Evolutionary conservation across 2,888 invertebrate species (phyloP).

Genomic region (Limnephilus rhombicus): DNA sequence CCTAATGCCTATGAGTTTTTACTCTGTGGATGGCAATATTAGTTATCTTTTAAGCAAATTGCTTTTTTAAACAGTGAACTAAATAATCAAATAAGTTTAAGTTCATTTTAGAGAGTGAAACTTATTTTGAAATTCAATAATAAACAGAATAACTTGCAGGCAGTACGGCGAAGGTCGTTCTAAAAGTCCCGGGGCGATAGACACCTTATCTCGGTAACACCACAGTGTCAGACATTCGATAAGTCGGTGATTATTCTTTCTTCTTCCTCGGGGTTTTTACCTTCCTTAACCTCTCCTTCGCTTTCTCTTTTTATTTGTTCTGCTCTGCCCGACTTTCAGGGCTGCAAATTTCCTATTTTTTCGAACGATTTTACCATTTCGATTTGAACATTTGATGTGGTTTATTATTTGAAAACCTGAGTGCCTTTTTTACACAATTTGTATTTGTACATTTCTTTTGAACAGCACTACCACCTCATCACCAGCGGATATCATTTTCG

Average conservation of each 20-base stretch:
- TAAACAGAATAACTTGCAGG: not conserved
- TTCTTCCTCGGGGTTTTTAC: conserved; percentile 49
- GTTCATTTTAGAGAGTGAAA: not conserved
- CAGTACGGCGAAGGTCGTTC: not conserved
- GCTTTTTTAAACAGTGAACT: not conserved
- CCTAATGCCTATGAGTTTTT: too few relatives aligned
- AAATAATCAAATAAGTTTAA: not conserved
- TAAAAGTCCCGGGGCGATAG: conserved; percentile 36
- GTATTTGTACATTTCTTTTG: too few relatives aligned
- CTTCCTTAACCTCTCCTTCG: not conserved
- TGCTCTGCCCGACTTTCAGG: not conserved
- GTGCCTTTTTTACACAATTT: too few relatives aligned
- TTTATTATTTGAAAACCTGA: not conserved
- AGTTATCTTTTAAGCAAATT: too few relatives aligned
- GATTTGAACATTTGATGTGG: not conserved
- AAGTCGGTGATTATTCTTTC: conserved; percentile 65
- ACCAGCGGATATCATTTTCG: too few relatives aligned
- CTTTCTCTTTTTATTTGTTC: conserved; percentile 40
- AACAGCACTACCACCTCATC: too few relatives aligned
- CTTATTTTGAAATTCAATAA: not conserved
- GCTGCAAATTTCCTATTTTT: not conserved
- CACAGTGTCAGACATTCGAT: conserved; percentile 64
- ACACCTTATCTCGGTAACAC: conserved; percentile 46
- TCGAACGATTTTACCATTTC: not conserved
- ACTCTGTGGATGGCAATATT: too few relatives aligned